These are phyloP conservation scores for Trachelus tabidus DNA, from an alignment of 2,888 invertebrate genomes.

Conservation along the genomic window DNA sequence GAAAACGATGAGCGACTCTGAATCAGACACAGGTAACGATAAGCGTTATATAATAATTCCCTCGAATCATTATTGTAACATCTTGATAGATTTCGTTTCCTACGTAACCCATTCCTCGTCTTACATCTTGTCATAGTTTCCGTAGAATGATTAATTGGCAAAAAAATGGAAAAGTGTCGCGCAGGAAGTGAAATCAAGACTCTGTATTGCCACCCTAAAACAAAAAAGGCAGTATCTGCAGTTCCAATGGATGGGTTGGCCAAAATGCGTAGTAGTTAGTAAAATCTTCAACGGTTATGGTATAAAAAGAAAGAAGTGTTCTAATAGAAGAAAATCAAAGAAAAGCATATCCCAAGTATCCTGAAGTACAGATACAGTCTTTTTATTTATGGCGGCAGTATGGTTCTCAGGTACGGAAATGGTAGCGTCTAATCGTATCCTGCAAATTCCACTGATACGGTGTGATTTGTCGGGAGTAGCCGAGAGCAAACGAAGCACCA, in stretches of 20 bases:
- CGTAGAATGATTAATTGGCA: background rate
- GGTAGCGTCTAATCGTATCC: constrained; percentile 40
- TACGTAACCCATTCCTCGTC: background rate
- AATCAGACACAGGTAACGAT: constrained; percentile 72
- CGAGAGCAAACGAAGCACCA: constrained; percentile 68
- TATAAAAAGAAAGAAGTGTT: constrained; percentile 13
- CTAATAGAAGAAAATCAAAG: constrained; percentile 10
- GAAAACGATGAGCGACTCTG: constrained; percentile 73
- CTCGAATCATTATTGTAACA: background rate
- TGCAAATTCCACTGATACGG: constrained; percentile 42
- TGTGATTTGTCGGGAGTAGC: constrained; percentile 45
- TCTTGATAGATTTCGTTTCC: background rate
- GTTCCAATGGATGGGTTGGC: constrained; percentile 40
- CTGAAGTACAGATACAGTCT: constrained; percentile 45
- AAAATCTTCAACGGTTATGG: constrained; percentile 32
- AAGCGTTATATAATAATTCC: background rate
- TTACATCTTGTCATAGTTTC: background rate
- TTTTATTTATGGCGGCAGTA: constrained; percentile 47
- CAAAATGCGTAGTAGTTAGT: constrained; percentile 23
- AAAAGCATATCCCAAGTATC: constrained; percentile 38
- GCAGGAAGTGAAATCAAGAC: constrained; percentile 32
- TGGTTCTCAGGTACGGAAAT: constrained; percentile 44
- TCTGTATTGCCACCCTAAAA: constrained; percentile 46
- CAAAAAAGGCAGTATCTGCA: constrained; percentile 46
- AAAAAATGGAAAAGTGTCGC: constrained; percentile 25